Evolutionary conservation across 2,797 vertebrate genomes (phyloP).

Genomic region (Cottoperca gobio): DNA sequence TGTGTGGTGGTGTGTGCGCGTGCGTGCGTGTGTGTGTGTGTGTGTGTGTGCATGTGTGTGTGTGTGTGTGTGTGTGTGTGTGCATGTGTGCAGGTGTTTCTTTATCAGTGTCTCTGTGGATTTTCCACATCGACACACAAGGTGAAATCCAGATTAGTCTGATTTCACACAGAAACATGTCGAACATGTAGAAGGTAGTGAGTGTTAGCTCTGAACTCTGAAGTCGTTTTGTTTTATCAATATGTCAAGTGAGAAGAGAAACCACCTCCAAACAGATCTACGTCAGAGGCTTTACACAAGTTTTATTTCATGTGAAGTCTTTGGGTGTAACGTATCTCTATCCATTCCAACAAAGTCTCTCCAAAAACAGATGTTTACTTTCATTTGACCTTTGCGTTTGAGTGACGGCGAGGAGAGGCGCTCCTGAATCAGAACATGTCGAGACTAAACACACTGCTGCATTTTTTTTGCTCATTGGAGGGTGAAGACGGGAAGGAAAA

Average conservation of each 20-base stretch:
- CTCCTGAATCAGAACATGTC: background rate
- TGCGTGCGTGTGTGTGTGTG: background rate
- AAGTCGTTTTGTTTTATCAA: background rate
- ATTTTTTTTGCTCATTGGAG: conserved; percentile 18
- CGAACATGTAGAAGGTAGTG: background rate
- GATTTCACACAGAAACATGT: background rate
- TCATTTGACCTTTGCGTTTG: background rate
- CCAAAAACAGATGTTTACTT: background rate
- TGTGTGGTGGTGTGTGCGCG: too few species aligned
- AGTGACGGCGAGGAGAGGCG: background rate
- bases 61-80: background rate
- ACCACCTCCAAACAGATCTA: background rate
- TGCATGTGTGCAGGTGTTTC: conserved; percentile 22
- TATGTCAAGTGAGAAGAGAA: background rate
- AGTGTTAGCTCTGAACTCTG: background rate
- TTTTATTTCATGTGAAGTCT: background rate
- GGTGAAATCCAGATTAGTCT: conserved; percentile 16
- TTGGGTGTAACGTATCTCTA: background rate
- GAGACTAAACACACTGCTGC: conserved; percentile 17
- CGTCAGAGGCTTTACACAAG: background rate
- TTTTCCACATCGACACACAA: conserved; percentile 41
- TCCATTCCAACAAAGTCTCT: background rate
- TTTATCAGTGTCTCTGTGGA: conserved; percentile 50
- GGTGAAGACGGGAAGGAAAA: conserved; percentile 25
- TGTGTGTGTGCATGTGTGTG: background rate